Conservation (phyloP, 2,113 vertebrate genomes). For the Bos taurus region DNA sequence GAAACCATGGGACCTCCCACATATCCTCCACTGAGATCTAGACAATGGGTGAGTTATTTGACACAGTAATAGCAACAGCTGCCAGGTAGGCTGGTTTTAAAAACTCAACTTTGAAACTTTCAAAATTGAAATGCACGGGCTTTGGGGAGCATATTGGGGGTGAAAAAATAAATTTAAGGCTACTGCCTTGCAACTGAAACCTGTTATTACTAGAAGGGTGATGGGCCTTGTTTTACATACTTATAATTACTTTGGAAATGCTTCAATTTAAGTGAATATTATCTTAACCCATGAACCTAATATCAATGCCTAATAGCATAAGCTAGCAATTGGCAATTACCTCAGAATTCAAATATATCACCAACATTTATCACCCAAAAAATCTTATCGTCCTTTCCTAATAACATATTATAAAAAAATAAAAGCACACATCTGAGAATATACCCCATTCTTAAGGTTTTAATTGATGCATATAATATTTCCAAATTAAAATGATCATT, state of each 20-base stretch:
- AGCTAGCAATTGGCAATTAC: neutral
- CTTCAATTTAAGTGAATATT: neutral
- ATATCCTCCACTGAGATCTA: conserved; percentile 13
- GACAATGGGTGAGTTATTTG: conserved; percentile 56
- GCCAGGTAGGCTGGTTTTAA: neutral
- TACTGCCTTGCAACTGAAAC: neutral
- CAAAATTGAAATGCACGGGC: neutral
- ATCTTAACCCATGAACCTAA: neutral
- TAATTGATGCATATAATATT: neutral
- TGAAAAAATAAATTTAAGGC: neutral
- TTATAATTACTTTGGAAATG: neutral
- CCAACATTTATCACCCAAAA: neutral
- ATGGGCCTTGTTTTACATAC: neutral
- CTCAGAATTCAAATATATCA: neutral
- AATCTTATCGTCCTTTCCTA: neutral
- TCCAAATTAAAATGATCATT: neutral
- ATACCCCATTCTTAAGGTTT: neutral
- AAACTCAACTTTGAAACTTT: conserved; percentile 25
- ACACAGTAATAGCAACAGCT: conserved; percentile 41
- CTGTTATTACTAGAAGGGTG: neutral
- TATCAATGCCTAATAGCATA: neutral
- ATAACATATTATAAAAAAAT: neutral
- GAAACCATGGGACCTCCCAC: conserved; percentile 56
- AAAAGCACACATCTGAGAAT: neutral
- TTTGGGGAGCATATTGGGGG: neutral